A percentile compares a stretch with the other conserved stretches of the same genome.
These are phyloP conservation scores for Macrophya annulata DNA, from an alignment of 2,888 invertebrate genomes.

Conservation along the genomic window DNA sequence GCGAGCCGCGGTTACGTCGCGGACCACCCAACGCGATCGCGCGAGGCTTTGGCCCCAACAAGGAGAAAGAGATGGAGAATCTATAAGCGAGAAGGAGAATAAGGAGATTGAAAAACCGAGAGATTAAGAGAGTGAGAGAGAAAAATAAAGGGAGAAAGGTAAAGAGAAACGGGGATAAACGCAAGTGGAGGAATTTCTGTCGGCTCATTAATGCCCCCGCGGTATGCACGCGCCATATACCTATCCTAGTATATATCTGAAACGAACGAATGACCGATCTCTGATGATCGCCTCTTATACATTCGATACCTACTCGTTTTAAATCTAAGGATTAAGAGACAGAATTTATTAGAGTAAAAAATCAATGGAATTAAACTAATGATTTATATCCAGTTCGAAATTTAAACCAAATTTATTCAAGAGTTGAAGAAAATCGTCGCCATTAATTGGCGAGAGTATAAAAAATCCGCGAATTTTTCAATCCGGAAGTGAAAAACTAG, in stretches of 20 bases:
- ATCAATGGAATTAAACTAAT: too few species aligned
- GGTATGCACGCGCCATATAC: slow-evolving; percentile 75
- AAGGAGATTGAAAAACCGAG: slow-evolving; percentile 59
- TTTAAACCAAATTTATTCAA: too few species aligned
- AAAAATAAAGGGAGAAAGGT: slow-evolving; percentile 27
- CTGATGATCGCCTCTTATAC: slow-evolving; percentile 57
- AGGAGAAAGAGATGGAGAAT: slow-evolving; percentile 25
- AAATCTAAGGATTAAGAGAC: background rate
- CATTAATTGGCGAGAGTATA: too few species aligned
- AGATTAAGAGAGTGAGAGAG: slow-evolving; percentile 57
- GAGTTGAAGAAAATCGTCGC: too few species aligned
- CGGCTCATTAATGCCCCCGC: slow-evolving; percentile 77
- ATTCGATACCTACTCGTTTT: background rate
- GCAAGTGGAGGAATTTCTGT: slow-evolving; percentile 73
- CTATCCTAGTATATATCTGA: slow-evolving; percentile 68
- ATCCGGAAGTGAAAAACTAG: too few species aligned
- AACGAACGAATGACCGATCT: slow-evolving; percentile 78
- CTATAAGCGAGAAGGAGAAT: slow-evolving; percentile 18
- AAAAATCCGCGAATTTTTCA: too few species aligned
- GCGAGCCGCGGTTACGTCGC: slow-evolving; percentile 52
- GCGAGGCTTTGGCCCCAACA: slow-evolving; percentile 66
- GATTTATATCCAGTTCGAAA: too few species aligned
- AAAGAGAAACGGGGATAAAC: slow-evolving; percentile 55
- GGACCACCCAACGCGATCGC: slow-evolving; percentile 79
- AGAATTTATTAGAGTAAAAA: background rate